phyloP scores from a whole-genome alignment of 2,888 invertebrate genomes.

The Myathropa florea region DNA sequence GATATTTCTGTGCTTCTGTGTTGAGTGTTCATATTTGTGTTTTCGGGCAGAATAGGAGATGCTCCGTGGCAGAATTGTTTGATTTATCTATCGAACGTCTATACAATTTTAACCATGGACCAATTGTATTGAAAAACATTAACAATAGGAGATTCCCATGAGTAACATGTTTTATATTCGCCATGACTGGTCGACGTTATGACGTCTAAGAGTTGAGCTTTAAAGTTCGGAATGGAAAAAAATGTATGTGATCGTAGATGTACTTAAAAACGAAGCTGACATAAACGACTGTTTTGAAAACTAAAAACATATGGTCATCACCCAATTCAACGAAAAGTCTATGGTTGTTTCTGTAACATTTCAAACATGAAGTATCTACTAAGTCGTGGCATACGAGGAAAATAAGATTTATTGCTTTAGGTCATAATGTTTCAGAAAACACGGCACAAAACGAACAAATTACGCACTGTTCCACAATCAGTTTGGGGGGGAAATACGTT shows the following conservation, averaged over 20 bases:
- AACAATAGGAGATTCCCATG: conserved; percentile 54
- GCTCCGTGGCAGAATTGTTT: conserved; percentile 35
- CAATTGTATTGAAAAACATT: conserved; percentile 67
- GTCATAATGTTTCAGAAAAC: conserved; percentile 40
- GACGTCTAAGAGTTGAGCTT: conserved; percentile 5
- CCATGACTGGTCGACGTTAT: neutral
- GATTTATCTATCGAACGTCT: conserved; percentile 66
- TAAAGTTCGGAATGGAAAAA: no score
- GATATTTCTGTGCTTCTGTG: conserved; percentile 27
- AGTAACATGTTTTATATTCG: conserved; percentile 32
- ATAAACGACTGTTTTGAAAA: no score
- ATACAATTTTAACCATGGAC: conserved; percentile 60
- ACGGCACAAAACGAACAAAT: conserved; percentile 43
- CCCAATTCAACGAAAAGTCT: no score
- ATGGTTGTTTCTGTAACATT: conserved; percentile 11
- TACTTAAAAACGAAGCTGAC: no score
- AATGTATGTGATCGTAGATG: no score
- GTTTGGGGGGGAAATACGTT: conserved; percentile 40
- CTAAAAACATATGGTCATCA: no score
- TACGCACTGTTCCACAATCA: conserved; percentile 18
- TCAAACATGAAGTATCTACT: conserved; percentile 1
- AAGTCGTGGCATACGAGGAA: neutral
- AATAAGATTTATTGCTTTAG: conserved; percentile 56
- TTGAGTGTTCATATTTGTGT: conserved; percentile 2
- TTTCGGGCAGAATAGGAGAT: neutral